Base-by-base conservation (phyloP, 2,797 vertebrate species). In the Pachyuromys duprasi region DNA sequence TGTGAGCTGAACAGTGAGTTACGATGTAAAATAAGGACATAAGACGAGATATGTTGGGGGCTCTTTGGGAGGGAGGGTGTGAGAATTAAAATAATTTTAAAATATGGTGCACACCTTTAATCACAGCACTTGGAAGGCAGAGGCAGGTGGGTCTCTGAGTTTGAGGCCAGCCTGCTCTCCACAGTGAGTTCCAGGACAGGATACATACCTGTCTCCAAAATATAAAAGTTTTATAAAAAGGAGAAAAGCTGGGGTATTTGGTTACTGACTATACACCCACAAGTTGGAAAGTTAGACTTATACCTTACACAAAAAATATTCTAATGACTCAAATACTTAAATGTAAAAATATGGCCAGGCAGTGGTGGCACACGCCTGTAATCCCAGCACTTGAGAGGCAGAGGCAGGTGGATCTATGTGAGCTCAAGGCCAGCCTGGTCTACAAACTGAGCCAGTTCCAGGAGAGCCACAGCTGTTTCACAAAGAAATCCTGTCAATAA, bases 231-330 rank as follows among this genome's bases (percentile, higher is more conserved):
- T 80, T 57, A 80, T 62, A 42, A 82, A 69, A 90, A 49, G 39
- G 22, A 83, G 36, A 80, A 81, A 94, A 76, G 18, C 20, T 95
- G 2, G 79, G 36, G 45, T 91, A 93, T 55, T 87, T 86, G 28
- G 5, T 39, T n/a, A 70, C 67, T 8, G 92, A 88, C 45, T 92
- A 8, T 42, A 76, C 33, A 94, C 57, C 33, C 26, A 91, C 20
- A 42, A 81, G 33, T 24, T 42, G 65, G n/a, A 74, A 91, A 92
- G 55, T 74, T 57, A 83, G 33, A 49, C 26, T 8, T 90, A 42
- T 60, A 69, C 3, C 42, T 94, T 45, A 93, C 24, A 80, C 20
- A 81, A 89, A 89, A 90, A 39, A 86, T 75, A 91, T 79, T 75
- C 79, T 86, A 94, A 36, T 39, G 49, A 6, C 8, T 72, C 72